Evolutionary conservation across 2,797 vertebrate species (phyloP), one percentile per base, ranked within the genome.

Genomic region (Iguana delicatissima): DNA sequence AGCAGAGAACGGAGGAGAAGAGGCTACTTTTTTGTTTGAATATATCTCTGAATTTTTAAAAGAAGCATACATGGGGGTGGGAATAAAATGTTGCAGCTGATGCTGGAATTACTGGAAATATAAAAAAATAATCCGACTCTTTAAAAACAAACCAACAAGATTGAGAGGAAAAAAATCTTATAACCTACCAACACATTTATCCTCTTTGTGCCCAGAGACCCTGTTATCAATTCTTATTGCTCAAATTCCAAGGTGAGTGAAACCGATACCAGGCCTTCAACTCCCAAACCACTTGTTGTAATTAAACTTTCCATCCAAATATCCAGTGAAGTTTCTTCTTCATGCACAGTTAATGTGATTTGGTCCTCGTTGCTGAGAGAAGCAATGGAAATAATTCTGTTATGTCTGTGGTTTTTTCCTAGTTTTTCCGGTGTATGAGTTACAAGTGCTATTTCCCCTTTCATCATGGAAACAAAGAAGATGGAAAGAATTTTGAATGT

Each of bases 361-460:
- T 67, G 88, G 46, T 73, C 35, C n/a, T 87, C 18, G 10, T 62
- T 38, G 14, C 59, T 87, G 29, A 72, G 20, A 26, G 84, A 88
- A 9, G 42, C 59, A 20, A 24, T 80, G 69, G 89, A 89, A 85
- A 87, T 52, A 42, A 77, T 10, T 35, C 6, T 38, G 29, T 59
- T 94, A 55, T n/a, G 90, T 87, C 46, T 84, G 89, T 29, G n/a
- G 10, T 87, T 32, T 59, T 32, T 62, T 62, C 2, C 42, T 46
- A 46, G 42, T 46, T 46, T 46, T 46, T 46, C 42, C 42, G 4
- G 42, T 46, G 42, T 46, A 46, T 46, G 42, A 46, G 5, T 73
- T 35, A 18, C 52, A 79, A 1, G 13, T 2, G 57, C 22, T 46
- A 0, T 35, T 87, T 52, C 29, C n/a, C 3, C 16, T 18, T 26